phyloP scores from a whole-genome alignment of 2,888 invertebrate species.

The Quadriops clusia region DNA sequence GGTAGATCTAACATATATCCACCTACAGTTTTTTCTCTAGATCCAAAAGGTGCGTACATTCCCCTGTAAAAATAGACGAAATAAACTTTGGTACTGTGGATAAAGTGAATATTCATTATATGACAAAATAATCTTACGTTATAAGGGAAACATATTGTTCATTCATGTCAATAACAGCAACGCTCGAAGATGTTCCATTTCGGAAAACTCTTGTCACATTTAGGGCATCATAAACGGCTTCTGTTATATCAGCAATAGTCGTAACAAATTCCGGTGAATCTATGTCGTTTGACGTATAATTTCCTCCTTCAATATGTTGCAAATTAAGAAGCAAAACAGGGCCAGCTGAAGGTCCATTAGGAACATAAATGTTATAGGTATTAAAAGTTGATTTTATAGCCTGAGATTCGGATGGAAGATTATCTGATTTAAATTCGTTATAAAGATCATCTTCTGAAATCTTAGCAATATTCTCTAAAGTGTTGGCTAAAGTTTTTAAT shows the following conservation, averaged over 20 bases:
- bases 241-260: conserved; percentile 26
- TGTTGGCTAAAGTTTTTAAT: conserved; percentile 41
- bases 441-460: conserved; percentile 34
- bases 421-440: conserved; percentile 27
- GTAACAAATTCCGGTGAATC: conserved; percentile 25
- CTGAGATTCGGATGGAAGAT: conserved; percentile 22
- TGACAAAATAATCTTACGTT: conserved; percentile 40
- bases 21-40: conserved; percentile 36
- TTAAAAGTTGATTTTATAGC: conserved; percentile 26
- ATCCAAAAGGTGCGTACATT: conserved; percentile 42
- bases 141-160: conserved; percentile 58
- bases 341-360: conserved; percentile 26
- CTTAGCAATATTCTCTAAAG: conserved; percentile 42
- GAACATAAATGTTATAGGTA: conserved; percentile 30
- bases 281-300: too few species aligned
- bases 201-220: conserved; percentile 27
- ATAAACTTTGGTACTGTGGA: neutral
- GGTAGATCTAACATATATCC: conserved; percentile 43
- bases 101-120: neutral
- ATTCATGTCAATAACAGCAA: conserved; percentile 51
- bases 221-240: conserved; percentile 24
- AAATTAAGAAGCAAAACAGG: conserved; percentile 27
- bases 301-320: conserved; percentile 18
- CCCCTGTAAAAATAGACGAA: conserved; percentile 39
- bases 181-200: conserved; percentile 42